Evolutionary conservation across 2,888 invertebrate genomes (phyloP), one percentile per base, ranked within the genome.

Genomic region (Euzophera pinguis): DNA sequence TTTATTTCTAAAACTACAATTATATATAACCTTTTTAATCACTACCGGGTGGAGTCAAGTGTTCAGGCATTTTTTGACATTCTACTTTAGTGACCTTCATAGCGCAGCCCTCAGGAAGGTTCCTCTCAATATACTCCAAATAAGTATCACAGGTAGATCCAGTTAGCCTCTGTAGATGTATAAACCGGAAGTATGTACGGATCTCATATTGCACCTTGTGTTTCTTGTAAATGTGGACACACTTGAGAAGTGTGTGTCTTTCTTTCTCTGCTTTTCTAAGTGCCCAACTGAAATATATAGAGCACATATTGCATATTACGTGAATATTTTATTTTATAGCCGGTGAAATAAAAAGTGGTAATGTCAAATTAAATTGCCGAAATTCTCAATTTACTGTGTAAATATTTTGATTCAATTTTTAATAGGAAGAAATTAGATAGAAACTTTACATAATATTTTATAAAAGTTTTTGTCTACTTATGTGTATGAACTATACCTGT

Each of bases 91-190:
- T 96, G 0, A 95, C 94, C 91, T 98, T 98, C 80, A 99, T 92
- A 3, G 97, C 97, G 60, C 99, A 96, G 37, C 99, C 99, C 91
- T 99, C 99, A 0, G 99, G 99, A 52, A 99, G 91, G 90, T 99
- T 99, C 67, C 99, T 91, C 81, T 99, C 95, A 54, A 99, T 93
- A 78, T 99, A 99, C 87, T 99, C 99, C 50, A 99, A 84, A 76
- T 96, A 96, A 8, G 99, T 99, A 62, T 97, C 97, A 47, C 98
- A 95, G 9, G 99, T 99, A 3, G 98, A 98, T 0, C 97, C 98
- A 0, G 99, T 99, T 9, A 99, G 75, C 67, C 95, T 92, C 66
- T 95, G 93, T 27, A 98, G 93, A 67, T 95, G 94, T 71, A 98
- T 91, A 69, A 95, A 95, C 57, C 95, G 93, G 79, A 95, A 98